These are phyloP conservation scores for Andrena hattorfiana DNA, from an alignment of 2,888 invertebrate genomes.

Conservation along the genomic window DNA sequence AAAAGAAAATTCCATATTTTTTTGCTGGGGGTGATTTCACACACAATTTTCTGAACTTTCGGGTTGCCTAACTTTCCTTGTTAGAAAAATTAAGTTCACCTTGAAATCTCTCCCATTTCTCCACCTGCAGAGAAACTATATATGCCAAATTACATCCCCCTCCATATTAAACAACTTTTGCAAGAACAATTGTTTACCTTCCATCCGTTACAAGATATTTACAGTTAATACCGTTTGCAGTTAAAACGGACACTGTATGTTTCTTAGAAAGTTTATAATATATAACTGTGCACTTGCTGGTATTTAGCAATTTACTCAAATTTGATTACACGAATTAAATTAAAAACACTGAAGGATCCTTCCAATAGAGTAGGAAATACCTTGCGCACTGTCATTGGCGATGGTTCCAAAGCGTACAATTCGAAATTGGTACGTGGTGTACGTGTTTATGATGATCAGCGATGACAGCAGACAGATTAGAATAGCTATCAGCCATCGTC, in stretches of 20 bases:
- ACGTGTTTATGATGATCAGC: constrained; percentile 78
- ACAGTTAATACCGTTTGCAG: not conserved
- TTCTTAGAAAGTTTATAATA: not conserved
- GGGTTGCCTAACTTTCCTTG: too few species aligned
- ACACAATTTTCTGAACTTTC: too few species aligned
- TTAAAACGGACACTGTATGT: not conserved
- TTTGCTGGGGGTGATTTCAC: too few species aligned
- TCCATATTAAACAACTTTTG: too few species aligned
- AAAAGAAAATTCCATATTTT: too few species aligned
- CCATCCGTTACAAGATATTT: too few species aligned
- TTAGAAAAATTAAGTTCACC: too few species aligned
- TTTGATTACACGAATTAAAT: not conserved
- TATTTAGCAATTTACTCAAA: not conserved
- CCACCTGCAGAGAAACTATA: too few species aligned
- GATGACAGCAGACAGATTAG: constrained; percentile 76
- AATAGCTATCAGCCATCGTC: constrained; percentile 79
- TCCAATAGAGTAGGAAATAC: constrained; percentile 15
- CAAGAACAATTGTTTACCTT: too few species aligned
- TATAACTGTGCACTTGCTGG: not conserved
- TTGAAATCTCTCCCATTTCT: too few species aligned
- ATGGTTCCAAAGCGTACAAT: constrained; percentile 57
- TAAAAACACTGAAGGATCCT: not conserved
- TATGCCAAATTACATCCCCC: too few species aligned
- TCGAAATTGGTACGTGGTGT: constrained; percentile 76
- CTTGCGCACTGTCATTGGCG: constrained; percentile 63